phyloP scores from a whole-genome alignment of 2,797 vertebrate species.

The Huso huso region DNA sequence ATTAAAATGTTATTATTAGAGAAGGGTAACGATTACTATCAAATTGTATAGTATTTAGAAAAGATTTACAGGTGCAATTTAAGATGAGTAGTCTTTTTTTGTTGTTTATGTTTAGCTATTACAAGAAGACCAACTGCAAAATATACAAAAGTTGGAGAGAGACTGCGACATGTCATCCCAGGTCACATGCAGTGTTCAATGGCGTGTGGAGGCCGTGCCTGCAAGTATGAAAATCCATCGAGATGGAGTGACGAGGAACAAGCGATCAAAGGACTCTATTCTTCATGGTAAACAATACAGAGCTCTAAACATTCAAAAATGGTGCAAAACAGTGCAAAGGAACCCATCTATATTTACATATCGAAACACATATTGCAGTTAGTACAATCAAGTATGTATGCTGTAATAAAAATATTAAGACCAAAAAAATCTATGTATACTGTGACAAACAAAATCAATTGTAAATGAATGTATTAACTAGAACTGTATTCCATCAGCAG shows the following conservation, averaged over 20 bases:
- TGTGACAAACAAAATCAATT: no score
- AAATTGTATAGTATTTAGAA: no score
- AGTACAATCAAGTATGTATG: no score
- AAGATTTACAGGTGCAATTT: neutral
- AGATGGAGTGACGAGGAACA: constrained; percentile 88
- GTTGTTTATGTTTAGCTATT: constrained; percentile 51
- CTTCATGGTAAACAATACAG: constrained; percentile 72
- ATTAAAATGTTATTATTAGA: neutral
- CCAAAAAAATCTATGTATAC: no score
- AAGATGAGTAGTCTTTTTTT: neutral
- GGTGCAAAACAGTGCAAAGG: no score
- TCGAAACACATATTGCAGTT: no score
- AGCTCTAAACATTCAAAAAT: no score
- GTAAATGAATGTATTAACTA: no score
- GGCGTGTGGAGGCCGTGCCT: constrained; percentile 87
- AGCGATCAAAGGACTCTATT: constrained; percentile 86
- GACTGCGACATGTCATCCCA: constrained; percentile 85
- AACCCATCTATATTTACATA: no score
- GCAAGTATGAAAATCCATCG: constrained; percentile 94
- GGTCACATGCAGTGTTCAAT: constrained; percentile 93
- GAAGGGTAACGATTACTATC: no score
- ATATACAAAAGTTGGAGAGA: constrained; percentile 93
- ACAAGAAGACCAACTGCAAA: constrained; percentile 78
- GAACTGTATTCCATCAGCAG: no score
- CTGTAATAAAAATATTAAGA: no score